phyloP scores from a whole-genome alignment of 2,113 vertebrate species.

The Oostethus manadensis region DNA sequence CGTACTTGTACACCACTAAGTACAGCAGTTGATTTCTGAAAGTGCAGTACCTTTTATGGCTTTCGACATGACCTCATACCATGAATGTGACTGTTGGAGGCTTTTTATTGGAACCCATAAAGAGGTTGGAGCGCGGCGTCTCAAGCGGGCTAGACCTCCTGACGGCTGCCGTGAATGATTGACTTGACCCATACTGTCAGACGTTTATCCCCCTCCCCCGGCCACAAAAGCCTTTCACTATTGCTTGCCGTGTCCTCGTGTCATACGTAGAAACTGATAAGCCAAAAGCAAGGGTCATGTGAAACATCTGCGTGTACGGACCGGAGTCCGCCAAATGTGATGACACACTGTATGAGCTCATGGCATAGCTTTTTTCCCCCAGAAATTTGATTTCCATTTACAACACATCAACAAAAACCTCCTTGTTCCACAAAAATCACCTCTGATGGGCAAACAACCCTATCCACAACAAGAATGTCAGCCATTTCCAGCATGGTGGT shows the following conservation, averaged over 20 bases:
- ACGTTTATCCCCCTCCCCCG: constrained; percentile 19
- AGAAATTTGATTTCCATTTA: background rate
- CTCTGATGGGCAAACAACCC: background rate
- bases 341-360: constrained; percentile 25
- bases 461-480: background rate
- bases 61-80: constrained; percentile 52
- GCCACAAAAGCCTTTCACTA: constrained; percentile 4
- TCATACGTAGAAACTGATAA: constrained; percentile 35
- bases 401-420: background rate
- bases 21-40: too few relatives aligned
- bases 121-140: constrained; percentile 50
- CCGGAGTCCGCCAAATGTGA: constrained; percentile 38
- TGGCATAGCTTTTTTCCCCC: background rate
- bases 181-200: constrained; percentile 56
- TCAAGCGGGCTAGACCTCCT: constrained; percentile 45
- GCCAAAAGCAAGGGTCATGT: constrained; percentile 52
- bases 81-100: constrained; percentile 54
- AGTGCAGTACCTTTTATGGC: background rate
- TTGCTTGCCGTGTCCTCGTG: constrained; percentile 3
- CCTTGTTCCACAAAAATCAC: background rate
- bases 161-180: constrained; percentile 68
- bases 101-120: constrained; percentile 65
- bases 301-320: constrained; percentile 48
- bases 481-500: constrained; percentile 7
- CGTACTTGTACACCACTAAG: too few relatives aligned